Base-by-base conservation (phyloP, 2,888 invertebrate species). In the Fissipunctia ypsillon region DNA sequence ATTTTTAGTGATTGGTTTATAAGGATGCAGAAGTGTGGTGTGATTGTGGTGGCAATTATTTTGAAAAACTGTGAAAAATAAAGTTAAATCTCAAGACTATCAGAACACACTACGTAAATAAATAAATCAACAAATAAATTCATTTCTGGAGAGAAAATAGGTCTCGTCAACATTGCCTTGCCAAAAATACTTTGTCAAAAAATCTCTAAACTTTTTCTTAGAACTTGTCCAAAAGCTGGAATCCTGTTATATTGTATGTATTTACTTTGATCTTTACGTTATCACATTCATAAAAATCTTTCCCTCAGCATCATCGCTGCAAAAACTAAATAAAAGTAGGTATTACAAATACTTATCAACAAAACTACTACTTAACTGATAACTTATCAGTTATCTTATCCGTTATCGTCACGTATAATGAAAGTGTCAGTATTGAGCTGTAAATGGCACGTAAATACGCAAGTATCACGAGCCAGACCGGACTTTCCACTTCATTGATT, bases 341-440 rank as follows among this genome's bases (percentile, higher is more conserved):
- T 28, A 59, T 78, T 43, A 28, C 2, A 41, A 63, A 25, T 31
- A 43, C 5, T 16, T 43, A 28, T 50, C 25, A 75, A 69, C 57
- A 60, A 43, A 64, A 63, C 31, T 31, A 25, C 0, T 35, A 35
- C n/a, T n/a, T 16, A 12, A 50, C 6, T 52, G 25, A 14, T 54
- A 66, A 59, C 65, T 56, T 35, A 43, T 70, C 76, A 67, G 22
- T 52, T 66, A 73, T 60, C 38, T n/a, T n/a, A 48, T 22, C 6
- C 16, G 45, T 45, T n/a, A 45, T 28, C 48, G 28, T 45, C 25
- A 63, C 35, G 22, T 43, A 7, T 43, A 50, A 56, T 63, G n/a
- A 69, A 66, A 80, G 35, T 52, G 43, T 35, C 50, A 43, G 43
- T 65, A 43, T 65, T 41, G 14, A 61, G 54, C 5, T 56, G 64